Base-by-base conservation (phyloP, 2,113 vertebrate species). In the Stegostoma tigrinum region DNA sequence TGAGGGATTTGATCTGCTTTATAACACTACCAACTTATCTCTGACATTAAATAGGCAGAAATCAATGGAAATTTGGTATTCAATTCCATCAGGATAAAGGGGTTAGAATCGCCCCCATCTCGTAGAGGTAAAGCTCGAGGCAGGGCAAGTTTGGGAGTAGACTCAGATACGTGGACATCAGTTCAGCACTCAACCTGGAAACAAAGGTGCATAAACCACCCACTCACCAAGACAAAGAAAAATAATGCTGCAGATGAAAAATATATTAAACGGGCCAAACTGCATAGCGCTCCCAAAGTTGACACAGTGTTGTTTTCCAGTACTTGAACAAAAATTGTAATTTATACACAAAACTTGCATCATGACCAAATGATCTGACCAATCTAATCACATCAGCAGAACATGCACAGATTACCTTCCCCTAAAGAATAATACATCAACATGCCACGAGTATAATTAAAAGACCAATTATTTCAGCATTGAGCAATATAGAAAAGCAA, bases 381-480 rank as follows among this genome's bases (percentile, higher is more conserved):
- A 93, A 90, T 64, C 61, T 38, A n/a, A 42, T n/a, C 61, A 38
- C 21, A 10, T 17, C 85, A 52, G 23, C 5, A 93, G 34, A 66
- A 38, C 15, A 93, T 42, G 61, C 89, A 66, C 61, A 93, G 89
- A 66, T 61, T 12, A 3, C 61, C 61, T 24, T 10, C 61, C 89
- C 55, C 89, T 93, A n/a, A 93, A 93, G 89, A 93, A 93, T 93
- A 93, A 38, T 23, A 42, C 61, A 38, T 66, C 89, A 93, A 64
- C 89, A 93, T 66, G 89, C 61, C 61, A 93, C 8, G 6, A 93
- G 89, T 21, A 66, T 61, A 66, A 93, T 93, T 66, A 66, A n/a
- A 66, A 34, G 17, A 93, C 2, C 89, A 93, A 93, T 93, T 93
- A 93, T 19, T 93, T 93, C n/a, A 61, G 66, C 21, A 14, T 52